Base-by-base conservation (phyloP, 2,797 vertebrate species). In the Chrosomus eos region DNA sequence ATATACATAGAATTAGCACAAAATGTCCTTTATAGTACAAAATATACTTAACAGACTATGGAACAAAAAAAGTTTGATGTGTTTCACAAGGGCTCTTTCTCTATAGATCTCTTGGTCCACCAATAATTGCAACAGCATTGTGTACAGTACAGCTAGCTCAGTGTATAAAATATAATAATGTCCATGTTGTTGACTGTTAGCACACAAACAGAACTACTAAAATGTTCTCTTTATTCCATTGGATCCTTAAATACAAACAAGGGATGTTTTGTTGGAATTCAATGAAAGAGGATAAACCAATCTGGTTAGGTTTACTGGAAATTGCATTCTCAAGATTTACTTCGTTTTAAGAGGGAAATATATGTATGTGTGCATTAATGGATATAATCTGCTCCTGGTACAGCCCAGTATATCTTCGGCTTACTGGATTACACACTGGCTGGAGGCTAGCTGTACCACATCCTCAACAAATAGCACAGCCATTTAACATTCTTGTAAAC, bases 311-410 rank as follows among this genome's bases (percentile, higher is more conserved):
- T 64, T 64, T 43, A 21, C 48, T 55, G 31, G 14, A 71, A 31
- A 40, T 11, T 23, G 55, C 58, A 48, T 64, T 33, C 60, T 66
- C 21, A 76, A 68, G 51, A 28, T 58, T 67, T 16, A 28, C 62
- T 18, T 18, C 1, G 62, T 8, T 58, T 74, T 33, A 76, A 72
- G 40, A 14, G 48, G n/a, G 23, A 23, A 45, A 68, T 58, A 3
- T 21, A 78, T 66, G 26, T 10, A 45, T 19, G 4, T 38, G 28
- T 74, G 71, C 31, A 70, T 62, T 62, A 62, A 70, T 76, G n/a
- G 51, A 36, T 55, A 72, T 38, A 81, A 40, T 19, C 83, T 62
- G 82, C 16, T 77, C 82, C 72, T 85, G 72, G 78, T 81, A 78
- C 78, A 76, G 72, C 18, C 78, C 72, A 71, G 70, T 70, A 84